Evolutionary conservation across 1,140 invertebrate genomes (phyloP), one percentile per base, ranked within the genome.

Genomic region (Brachionus koreanus): DNA sequence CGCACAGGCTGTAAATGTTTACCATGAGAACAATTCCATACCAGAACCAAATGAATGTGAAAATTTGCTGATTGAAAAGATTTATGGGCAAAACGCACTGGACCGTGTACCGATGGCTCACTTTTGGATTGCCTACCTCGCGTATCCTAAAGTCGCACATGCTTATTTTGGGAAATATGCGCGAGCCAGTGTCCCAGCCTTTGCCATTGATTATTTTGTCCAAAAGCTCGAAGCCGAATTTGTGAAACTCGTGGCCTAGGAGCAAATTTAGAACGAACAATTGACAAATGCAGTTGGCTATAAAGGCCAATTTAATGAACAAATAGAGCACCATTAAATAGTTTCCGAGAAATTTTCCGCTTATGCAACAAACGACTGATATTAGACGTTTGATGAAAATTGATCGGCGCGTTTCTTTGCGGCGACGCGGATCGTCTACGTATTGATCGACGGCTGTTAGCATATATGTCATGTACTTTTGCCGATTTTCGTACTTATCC

Each of bases 251-350:
- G 23, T 86, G 86, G 42, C 89, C 90, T 57, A 90, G 86, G 85
- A 90, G 90, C 6, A 85, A 85, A 79, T 89, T 89, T 29, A 90
- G 84, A 35, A 90, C 86, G 83, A 90, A 87, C 84, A 90, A 88
- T 84, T 90, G 90, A 42, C 87, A 85, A 25, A 90, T 84, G 49
- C 89, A 87, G 83, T 90, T 90, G n/a, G 86, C 82, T 6, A 90
- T 87, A 83, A 89, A 90, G 0, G 90, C 84, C 7, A 90, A 57
- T 83, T 90, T 90, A 23, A 88, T 87, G 76, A 88, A 86, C 39
- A 90, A 85, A 84, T 90, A 90, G 6, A 90, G 85, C 6, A 86
- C 86, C 0, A 87, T 87, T 7, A 90, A 85, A 84, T 87, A 90
- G 33, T 88, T 87, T 16, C 90, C 90, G 79, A 89, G 88, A 10